Evolutionary conservation across 1,140 invertebrate genomes (phyloP), one percentile per base, ranked within the genome.

Genomic region (Drosophila pectinifera): DNA sequence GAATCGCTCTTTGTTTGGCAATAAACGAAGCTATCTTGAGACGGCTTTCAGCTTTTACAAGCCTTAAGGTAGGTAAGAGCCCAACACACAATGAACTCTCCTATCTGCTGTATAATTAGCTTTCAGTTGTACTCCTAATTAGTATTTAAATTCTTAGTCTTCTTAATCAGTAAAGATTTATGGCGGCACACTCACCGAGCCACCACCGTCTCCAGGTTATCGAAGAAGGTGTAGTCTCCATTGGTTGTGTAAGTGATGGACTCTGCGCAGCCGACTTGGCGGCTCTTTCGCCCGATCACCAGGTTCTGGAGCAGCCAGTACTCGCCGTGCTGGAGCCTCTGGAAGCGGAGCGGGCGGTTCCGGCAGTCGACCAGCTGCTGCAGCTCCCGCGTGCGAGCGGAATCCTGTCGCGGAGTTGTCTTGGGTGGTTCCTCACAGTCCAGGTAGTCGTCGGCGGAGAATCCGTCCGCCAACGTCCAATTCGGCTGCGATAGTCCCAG

Each of bases 181-280:
- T 53, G 16, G 3, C 10, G 7, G 1, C 22, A 7, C 24, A 78
- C 93, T 93, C 68, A 94, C 94, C 93, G 92, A 74, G 96, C 94
- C 65, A 96, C 93, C 61, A 98, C 93, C 28, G 96, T 95, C 90
- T 95, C 94, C 48, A 98, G 93, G 93, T 98, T 98, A 90, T 97
- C 96, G 72, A 98, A 94, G 93, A 98, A 98, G 48, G 97, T 97
- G 80, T 95, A 97, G 82, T 97, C 97, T 0, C 96, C 97, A 92
- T 98, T 97, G 0, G 97, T 98, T 1, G 97, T 98, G 84, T 98
- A 97, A 0, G 97, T 98, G 34, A 98, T 94, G 56, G 94, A 95
- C 90, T 97, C 96, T 91, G 96, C 95, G 85, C 97, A 97, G 82
- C 92, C 91, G 31, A 94, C 86, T 1, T 81, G 53, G 0, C 92